Percentiles rank a stretch among this genome's conserved stretches.
Evolutionary conservation across 2,797 vertebrate species (phyloP).

Genomic region (Sebastes goodei): DNA sequence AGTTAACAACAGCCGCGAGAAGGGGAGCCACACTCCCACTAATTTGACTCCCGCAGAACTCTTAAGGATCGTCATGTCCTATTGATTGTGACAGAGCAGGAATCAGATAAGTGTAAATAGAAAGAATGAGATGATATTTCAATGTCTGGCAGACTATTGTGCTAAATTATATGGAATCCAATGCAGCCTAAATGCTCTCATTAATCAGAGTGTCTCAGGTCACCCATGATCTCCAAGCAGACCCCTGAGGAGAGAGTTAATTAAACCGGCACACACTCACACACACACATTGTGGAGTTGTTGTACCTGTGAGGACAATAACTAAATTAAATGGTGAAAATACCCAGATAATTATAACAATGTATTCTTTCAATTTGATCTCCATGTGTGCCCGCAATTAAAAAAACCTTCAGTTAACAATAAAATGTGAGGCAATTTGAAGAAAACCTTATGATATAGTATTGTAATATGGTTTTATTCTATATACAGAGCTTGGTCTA

Average conservation of each 20-base stretch:
- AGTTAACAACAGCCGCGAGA: conserved; percentile 42
- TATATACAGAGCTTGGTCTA: not conserved
- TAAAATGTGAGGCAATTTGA: not conserved
- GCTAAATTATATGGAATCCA: conserved; percentile 71
- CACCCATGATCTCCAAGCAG: conserved; percentile 44
- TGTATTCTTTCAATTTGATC: conserved; percentile 22
- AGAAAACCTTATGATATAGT: not conserved
- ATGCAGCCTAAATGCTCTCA: conserved; percentile 75
- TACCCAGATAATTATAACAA: conserved; percentile 21
- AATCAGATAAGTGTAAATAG: conserved; percentile 74
- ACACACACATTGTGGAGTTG: conserved; percentile 21
- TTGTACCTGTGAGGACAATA: conserved; percentile 46
- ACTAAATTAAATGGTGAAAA: conserved; percentile 49
- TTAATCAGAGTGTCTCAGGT: conserved; percentile 78
- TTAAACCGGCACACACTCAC: conserved; percentile 61
- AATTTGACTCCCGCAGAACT: conserved; percentile 34
- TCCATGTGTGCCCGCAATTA: not conserved
- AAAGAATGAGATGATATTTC: conserved; percentile 78
- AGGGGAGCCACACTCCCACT: conserved; percentile 11
- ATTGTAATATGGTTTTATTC: not conserved
- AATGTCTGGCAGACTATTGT: conserved; percentile 63
- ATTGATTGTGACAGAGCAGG: conserved; percentile 66
- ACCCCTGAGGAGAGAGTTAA: conserved; percentile 73
- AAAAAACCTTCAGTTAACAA: not conserved
- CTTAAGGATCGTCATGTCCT: conserved; percentile 59